Evolutionary conservation across 2,113 vertebrate species (phyloP), one percentile per base, ranked within the genome.

Genomic region (Puntigrus tetrazona): DNA sequence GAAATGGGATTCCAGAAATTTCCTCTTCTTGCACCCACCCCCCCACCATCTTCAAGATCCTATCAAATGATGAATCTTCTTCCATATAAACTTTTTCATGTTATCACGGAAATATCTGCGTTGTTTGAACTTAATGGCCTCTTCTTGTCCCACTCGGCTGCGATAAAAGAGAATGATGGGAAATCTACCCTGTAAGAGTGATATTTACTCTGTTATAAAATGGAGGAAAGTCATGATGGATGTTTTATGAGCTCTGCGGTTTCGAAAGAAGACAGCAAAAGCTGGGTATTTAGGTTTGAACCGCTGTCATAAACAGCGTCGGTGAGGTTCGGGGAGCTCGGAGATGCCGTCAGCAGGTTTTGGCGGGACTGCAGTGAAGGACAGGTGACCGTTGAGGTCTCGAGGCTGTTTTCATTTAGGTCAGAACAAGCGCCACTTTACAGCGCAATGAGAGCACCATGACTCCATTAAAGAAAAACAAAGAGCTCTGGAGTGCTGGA

Each of bases 1-100:
- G 93, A 93, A 89, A 94, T 93, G 93, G 91, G 92, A 94, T 94
- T 95, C 92, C 90, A 92, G 91, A 94, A 94, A 94, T 94, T 92
- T 95, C 92, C 90, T 94, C 87, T 89, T 89, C 91, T 92, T 93
- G 90, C 92, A 92, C 94, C 90, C 90, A 85, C 61, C 73, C 83
- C 82, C 36, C 61, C 73, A 81, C 82, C 36, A 77, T 88, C 87
- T 90, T 94, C 87, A 89, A 91, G 93, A 94, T 91, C 61, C 90
- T 92, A 94, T 93, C 91, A 73, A 90, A 90, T 81, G 91, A 92
- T 88, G 85, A 91, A 93, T 94, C 92, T 93, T 91, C 88, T 91
- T 84, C 89, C 91, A 90, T 90, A 90, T 92, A 93, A 93, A 94
- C 91, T 47, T 85, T 73, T 80, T 78, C 83, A 89, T 92, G 92